A percentile compares a stretch with the other conserved stretches of the same genome.
phyloP scores from a whole-genome alignment of 2,113 vertebrate genomes.

The Mungos mungo region DNA sequence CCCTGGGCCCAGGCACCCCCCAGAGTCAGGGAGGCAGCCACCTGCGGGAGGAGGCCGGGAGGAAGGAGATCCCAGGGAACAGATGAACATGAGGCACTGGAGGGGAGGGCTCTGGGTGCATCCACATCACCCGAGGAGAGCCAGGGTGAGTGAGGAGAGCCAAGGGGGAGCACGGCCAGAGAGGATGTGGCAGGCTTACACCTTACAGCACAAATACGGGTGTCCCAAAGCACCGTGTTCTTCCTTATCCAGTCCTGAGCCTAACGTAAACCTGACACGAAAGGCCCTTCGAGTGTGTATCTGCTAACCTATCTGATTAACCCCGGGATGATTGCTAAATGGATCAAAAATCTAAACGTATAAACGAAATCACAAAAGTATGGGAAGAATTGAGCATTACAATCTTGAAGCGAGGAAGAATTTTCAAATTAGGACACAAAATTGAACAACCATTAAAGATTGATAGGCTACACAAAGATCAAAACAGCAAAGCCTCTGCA shows the following conservation, averaged over 20 bases:
- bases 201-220: background rate
- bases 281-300: background rate
- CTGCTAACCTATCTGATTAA: no score
- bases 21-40: no score
- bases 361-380: background rate
- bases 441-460: background rate
- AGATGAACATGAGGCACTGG: background rate
- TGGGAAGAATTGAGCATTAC: background rate
- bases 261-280: background rate
- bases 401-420: background rate
- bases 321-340: background rate
- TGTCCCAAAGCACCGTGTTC: background rate
- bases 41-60: no score
- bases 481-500: background rate
- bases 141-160: no score
- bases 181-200: accelerated
- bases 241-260: background rate
- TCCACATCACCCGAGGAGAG: background rate
- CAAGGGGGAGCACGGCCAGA: background rate
- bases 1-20: background rate
- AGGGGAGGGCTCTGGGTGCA: accelerated
- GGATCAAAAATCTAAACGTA: background rate
- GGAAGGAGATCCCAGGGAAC: background rate
- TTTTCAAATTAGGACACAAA: background rate
- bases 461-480: background rate